Base-by-base conservation (phyloP, 35 echinoderm and acorn worm genomes). In the Acanthaster planci region DNA sequence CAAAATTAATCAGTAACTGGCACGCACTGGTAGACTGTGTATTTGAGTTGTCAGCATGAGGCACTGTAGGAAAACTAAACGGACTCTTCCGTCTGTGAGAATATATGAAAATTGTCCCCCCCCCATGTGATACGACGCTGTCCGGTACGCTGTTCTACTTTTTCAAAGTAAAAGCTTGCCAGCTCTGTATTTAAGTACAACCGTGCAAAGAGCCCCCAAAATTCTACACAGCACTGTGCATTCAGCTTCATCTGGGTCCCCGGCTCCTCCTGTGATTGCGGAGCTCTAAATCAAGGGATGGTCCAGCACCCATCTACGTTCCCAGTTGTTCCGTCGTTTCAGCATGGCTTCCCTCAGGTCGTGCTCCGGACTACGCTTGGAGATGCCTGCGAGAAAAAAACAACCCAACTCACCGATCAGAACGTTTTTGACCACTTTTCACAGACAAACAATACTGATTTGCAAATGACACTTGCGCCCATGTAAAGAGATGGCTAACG, bases 221-320 rank as follows among this genome's bases (percentile, higher is more conserved):
- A n/a, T n/a, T n/a, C n/a, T n/a, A n/a, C n/a, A n/a, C n/a, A n/a
- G n/a, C n/a, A n/a, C n/a, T n/a, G n/a, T n/a, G n/a, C n/a, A n/a
- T n/a, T n/a, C n/a, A n/a, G n/a, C n/a, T n/a, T n/a, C n/a, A n/a
- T 72, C 64, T 72, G 8, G 15, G 23, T 72, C 64, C 15, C 29
- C 4, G 10, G 8, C 21, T 72, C 64, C 30, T 72, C 12, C 56
- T 59, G n/a, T n/a, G n/a, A n/a, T 47, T 47, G 4, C 4, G 4
- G 42, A 6, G 79, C 8, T 81, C 52, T 67, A 84, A n/a, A 84
- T 81, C 79, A 81, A 52, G 7, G 79, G 79, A 32, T 81, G 39
- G 44, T 52, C 79, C 18, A 52, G 10, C 16, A 81, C 10, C 79
- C 79, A 81, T 52, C 79, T 44, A 17, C 51, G 27, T 17, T 81